These are phyloP conservation scores for Drosophila bifasciata DNA, from an alignment of 1,140 invertebrate genomes.

Conservation along the genomic window DNA sequence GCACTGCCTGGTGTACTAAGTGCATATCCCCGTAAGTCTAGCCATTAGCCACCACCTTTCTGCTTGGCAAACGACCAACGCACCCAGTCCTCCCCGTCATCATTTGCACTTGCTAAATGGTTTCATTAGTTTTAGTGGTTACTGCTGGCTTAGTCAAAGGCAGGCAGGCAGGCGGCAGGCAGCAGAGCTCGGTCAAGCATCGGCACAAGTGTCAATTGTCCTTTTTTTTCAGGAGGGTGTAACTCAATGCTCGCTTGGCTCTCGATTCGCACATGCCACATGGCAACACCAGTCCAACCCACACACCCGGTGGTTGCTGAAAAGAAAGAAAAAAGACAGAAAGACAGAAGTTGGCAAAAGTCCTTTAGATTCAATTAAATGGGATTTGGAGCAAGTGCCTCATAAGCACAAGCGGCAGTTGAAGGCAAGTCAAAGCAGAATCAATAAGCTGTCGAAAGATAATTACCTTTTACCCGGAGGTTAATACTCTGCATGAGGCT, in stretches of 20 bases:
- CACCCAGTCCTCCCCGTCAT: not conserved
- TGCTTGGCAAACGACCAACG: constrained; percentile 15
- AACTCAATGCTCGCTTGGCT: constrained; percentile 32
- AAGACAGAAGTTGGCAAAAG: no score
- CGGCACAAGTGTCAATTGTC: constrained; percentile 74
- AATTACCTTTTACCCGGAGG: constrained; percentile 50
- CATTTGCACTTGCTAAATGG: constrained; percentile 70
- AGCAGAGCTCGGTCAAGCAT: constrained; percentile 51
- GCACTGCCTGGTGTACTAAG: constrained; percentile 21
- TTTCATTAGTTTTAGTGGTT: constrained; percentile 81
- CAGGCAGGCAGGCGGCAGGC: constrained; percentile 16
- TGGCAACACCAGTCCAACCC: not conserved
- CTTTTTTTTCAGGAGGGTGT: constrained; percentile 43
- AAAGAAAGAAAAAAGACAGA: not conserved
- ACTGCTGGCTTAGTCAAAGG: constrained; percentile 21
- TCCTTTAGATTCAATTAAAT: constrained; percentile 59
- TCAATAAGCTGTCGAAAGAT: constrained; percentile 48
- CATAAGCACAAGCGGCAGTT: not conserved
- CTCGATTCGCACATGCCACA: constrained; percentile 49
- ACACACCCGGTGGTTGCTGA: constrained; percentile 20
- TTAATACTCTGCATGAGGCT: constrained; percentile 21
- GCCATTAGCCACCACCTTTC: constrained; percentile 47
- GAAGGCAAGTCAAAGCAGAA: constrained; percentile 34
- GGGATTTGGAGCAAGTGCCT: constrained; percentile 57
- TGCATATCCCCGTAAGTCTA: constrained; percentile 57